Conservation (phyloP, 30 jellyfish, hydroid and myxozoan genomes). For the Catostylus mosaicus region DNA sequence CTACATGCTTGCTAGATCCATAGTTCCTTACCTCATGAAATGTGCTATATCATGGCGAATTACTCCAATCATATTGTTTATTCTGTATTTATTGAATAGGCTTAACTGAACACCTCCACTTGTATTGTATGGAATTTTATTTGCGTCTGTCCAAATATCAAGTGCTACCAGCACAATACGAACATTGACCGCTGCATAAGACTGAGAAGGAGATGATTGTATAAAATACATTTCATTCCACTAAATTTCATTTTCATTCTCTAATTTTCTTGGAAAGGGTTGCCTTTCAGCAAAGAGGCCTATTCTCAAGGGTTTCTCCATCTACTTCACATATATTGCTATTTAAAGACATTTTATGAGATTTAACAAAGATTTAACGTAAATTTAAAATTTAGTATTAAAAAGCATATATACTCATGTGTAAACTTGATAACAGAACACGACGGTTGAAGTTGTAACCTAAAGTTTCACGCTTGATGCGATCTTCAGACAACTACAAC, state of each 20-base stretch:
- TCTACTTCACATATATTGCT: no score
- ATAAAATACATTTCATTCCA: neutral
- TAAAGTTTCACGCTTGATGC: no score
- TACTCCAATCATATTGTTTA: neutral
- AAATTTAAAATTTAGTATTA: no score
- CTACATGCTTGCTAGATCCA: no score
- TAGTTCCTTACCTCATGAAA: conserved; percentile 64
- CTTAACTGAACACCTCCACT: conserved; percentile 18
- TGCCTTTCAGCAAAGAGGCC: no score
- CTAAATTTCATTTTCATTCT: neutral
- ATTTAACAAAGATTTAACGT: no score
- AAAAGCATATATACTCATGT: no score
- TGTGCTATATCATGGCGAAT: conserved; percentile 64
- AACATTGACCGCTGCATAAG: conserved; percentile 83
- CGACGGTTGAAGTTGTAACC: no score
- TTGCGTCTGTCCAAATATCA: conserved; percentile 75
- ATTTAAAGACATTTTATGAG: no score
- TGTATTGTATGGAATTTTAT: conserved; percentile 17
- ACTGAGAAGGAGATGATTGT: conserved; percentile 36
- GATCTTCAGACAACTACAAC: no score
- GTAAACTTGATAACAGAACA: no score
- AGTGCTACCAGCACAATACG: conserved; percentile 86
- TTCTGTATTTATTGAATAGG: conserved; percentile 36
- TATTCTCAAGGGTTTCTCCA: no score
- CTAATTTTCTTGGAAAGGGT: neutral